Evolutionary conservation across 37 sponge, comb jelly and placozoan genomes (phyloP), one percentile per base, ranked within the genome.

Genomic region (Aphrocallistes beatrix): DNA sequence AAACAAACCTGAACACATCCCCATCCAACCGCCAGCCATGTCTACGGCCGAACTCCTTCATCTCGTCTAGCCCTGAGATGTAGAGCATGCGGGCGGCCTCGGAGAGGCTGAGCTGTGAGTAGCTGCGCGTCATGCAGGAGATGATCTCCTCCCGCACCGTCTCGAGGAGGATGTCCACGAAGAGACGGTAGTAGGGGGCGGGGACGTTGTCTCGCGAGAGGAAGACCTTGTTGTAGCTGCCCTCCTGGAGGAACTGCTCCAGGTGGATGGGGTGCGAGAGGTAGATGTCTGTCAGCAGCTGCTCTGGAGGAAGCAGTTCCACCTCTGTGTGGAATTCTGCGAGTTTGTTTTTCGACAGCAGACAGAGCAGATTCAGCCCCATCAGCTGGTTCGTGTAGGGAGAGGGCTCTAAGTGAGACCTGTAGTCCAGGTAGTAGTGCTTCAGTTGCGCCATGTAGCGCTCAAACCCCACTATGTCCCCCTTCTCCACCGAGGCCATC

Each of bases 231-330:
- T 98, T 91, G 87, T 93, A 98, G 83, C 94, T 95, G 9, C 99
- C 99, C 86, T 98, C 99, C 99, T 95, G 95, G 21, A 98, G 89
- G 48, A 90, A 87, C 87, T 97, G 97, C 84, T 98, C 99, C 50
- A 98, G 83, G 8, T 87, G 81, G 13, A 94, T 91, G 0, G 99
- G 96, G 51, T 98, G 88, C 37, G 87, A 92, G 39, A 98, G 90
- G 87, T 98, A 98, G 0, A 98, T 60, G 82, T 92, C 94, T 13
- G 81, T 88, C 13, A 87, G 87, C 47, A 94, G 85, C 25, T 93
- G 91, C 28, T 81, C 75, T 0, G 87, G 87, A 0, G 95, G 92
- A 0, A 98, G 88, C 17, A 90, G 60, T 83, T 94, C 94, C n/a
- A 94, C 39, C 49, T 98, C 99, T 0, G 94, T 96, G 86, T 98